Base-by-base conservation (phyloP, 2,797 vertebrate genomes). In the Hemibagrus guttatus region DNA sequence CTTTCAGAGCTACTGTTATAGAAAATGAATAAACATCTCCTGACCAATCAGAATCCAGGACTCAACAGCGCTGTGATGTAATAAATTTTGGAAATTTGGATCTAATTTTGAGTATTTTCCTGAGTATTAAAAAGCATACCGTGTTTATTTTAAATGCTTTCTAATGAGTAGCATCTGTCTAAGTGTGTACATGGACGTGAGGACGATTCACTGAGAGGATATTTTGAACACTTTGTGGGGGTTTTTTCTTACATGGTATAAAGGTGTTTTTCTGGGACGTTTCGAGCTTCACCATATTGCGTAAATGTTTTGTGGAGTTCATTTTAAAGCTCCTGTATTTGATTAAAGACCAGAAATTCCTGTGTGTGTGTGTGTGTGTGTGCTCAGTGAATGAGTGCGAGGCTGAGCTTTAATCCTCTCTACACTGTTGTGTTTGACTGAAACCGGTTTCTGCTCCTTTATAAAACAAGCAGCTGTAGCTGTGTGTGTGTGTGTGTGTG, bases 401-500 rank as follows among this genome's bases (percentile, higher is more conserved):
- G 31, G 28, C 17, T 64, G 81, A 68, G 52, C 84, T 84, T 75
- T 69, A 78, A 6, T 17, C 26, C 81, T 79, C 31, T 16, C 35
- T 46, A 59, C 84, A 82, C 58, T 42, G 54, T 88, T 52, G 19
- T 71, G 49, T 46, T n/a, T 76, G 54, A 84, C 31, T 64, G 52
- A 85, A 89, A 90, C 90, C 87, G 80, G 90, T 90, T 88, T 86
- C 78, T 86, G 69, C 88, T 7, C 88, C 89, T 89, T 86, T 81
- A 58, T 42, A 81, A 85, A 87, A 86, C 80, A 87, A 86, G 54
- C 58, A 81, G 19, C 72, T 81, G 31, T 63, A 82, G 69, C 2
- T 52, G 66, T n/a, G 87, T 35, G 35, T 78, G 54, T 31, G 28
- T 6, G 2, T 58, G n/a, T 31, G 52, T 35, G n/a, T 76, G 52